phyloP scores from a whole-genome alignment of 2,113 vertebrate genomes.

The Crotalus helleri region DNA sequence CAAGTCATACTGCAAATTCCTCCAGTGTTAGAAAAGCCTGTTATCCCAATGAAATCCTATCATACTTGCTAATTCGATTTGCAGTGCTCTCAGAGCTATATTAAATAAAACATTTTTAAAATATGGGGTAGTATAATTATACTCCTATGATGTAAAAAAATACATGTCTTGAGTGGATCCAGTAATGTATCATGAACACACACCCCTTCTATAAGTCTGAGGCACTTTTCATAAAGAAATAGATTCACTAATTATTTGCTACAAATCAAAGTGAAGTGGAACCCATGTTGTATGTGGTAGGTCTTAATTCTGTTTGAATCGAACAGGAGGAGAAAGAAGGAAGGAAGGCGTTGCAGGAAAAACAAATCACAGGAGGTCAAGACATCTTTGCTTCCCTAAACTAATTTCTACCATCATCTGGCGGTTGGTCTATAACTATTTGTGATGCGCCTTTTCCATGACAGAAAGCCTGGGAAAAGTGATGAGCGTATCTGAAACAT shows the following conservation, averaged over 20 bases:
- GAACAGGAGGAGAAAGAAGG: neutral
- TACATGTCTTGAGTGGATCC: neutral
- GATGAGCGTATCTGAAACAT: neutral
- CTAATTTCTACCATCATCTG: neutral
- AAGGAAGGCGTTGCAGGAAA: neutral
- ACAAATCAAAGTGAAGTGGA: neutral
- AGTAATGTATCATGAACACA: neutral
- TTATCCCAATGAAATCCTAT: neutral
- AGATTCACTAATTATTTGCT: neutral
- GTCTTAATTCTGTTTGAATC: neutral
- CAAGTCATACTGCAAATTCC: neutral
- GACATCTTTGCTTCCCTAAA: neutral
- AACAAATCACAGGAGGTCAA: neutral
- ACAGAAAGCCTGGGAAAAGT: neutral
- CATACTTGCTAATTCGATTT: neutral
- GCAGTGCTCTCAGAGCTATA: neutral
- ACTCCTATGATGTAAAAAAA: neutral
- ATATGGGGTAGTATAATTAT: too few relatives aligned
- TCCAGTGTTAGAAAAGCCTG: neutral
- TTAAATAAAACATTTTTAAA: neutral
- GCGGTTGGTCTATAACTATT: neutral
- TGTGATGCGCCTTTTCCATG: neutral
- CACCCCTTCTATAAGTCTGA: neutral
- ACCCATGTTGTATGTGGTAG: neutral
- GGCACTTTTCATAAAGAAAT: neutral